A percentile compares a stretch with the other conserved stretches of the same genome.
phyloP scores from a whole-genome alignment of 1,140 invertebrate species.

The Bombus breviceps region DNA sequence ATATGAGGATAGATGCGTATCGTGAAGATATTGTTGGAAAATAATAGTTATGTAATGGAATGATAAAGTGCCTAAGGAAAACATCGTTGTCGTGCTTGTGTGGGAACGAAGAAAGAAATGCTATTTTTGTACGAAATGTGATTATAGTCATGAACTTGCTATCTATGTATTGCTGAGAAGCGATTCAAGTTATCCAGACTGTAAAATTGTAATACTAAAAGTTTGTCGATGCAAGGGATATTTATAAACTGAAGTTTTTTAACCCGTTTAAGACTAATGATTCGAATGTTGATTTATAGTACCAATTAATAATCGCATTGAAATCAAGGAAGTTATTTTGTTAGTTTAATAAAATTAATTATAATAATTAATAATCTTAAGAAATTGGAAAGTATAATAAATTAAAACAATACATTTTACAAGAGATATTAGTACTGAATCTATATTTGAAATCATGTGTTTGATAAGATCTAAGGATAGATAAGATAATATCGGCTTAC shows the following conservation, averaged over 20 bases:
- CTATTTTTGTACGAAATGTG: background rate
- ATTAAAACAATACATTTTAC: too few relatives aligned
- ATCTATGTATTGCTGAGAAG: background rate
- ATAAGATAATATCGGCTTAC: too few relatives aligned
- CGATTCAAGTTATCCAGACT: background rate
- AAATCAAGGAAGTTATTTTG: too few relatives aligned
- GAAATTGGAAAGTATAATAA: too few relatives aligned
- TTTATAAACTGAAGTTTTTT: background rate
- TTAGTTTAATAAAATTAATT: too few relatives aligned
- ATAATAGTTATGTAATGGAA: slow-evolving; percentile 7
- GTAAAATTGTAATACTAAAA: background rate
- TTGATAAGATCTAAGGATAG: too few relatives aligned
- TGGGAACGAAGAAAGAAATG: background rate
- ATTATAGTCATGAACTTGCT: background rate
- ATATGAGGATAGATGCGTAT: slow-evolving; percentile 1
- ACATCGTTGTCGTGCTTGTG: background rate
- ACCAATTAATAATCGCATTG: too few relatives aligned
- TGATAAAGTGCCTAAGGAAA: background rate
- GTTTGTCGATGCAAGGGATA: too few relatives aligned
- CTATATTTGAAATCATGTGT: too few relatives aligned
- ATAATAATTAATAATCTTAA: too few relatives aligned
- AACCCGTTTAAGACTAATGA: background rate
- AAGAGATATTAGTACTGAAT: too few relatives aligned
- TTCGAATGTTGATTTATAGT: too few relatives aligned
- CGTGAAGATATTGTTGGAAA: background rate